Base-by-base conservation (phyloP, 1,140 invertebrate genomes). In the Drosophila melanica region DNA sequence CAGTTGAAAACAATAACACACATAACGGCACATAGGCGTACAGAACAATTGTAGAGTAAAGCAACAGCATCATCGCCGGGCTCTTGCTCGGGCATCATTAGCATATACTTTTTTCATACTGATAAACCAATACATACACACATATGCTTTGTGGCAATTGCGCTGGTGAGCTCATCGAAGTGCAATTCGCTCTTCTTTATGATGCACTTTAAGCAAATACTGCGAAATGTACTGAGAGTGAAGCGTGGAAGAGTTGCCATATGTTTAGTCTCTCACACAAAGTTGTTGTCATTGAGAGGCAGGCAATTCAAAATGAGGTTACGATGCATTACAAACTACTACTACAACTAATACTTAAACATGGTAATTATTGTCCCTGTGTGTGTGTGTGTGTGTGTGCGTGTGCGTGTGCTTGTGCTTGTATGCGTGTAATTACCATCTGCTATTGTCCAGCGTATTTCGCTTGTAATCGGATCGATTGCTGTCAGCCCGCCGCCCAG, bases 401-500 rank as follows among this genome's bases (percentile, higher is more conserved):
- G 11, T 16, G 42, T 50, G 7, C 33, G 14, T 18, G 9, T 54
- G 27, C 47, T 14, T 53, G 33, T 66, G 35, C 45, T 8, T 74
- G 44, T 45, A 18, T 48, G 53, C 57, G 33, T 71, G 76, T 87
- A 91, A 76, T 93, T 94, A 96, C 96, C 97, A 94, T 99, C 97
- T 93, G 96, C 95, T 60, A 98, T 94, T 85, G 95, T 96, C 98
- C 98, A 99, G 81, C 95, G 94, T 79, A 97, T 95, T 92, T 95
- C 94, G 69, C 98, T 98, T 48, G 96, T 95, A 76, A 94, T 92
- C 79, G 96, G 95, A 85, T 97, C 96, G 30, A 99, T 93, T 30
- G 97, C 98, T 77, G 96, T 95, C 77, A 99, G 95, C 55, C 95
- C 95, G 54, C 98, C 98, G 92, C 97, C 97, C 57, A 99, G 93